phyloP scores from a whole-genome alignment of 2,797 vertebrate genomes.

The Octomys mimax region DNA sequence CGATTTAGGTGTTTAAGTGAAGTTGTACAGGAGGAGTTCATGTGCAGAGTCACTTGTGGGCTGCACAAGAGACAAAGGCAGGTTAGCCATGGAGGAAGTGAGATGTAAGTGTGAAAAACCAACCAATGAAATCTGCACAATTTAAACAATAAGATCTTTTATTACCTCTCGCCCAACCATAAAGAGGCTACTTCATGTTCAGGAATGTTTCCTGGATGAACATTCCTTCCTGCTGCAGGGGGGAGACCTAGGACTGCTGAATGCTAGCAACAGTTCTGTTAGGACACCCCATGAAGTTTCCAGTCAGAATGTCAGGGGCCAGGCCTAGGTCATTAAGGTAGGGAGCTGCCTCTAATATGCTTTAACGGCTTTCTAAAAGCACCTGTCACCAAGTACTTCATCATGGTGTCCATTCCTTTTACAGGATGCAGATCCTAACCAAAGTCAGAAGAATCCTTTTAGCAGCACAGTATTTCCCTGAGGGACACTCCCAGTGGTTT shows the following conservation, averaged over 20 bases:
- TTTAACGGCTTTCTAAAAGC: slow-evolving; percentile 45
- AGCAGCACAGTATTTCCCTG: background rate
- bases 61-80: background rate
- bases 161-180: background rate
- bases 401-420: background rate
- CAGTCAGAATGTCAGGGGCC: slow-evolving; percentile 25
- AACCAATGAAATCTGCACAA: background rate
- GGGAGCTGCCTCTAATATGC: background rate
- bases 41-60: fast-evolving
- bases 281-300: background rate
- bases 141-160: slow-evolving; percentile 37
- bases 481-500: background rate
- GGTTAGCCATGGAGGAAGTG: background rate
- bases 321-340: background rate
- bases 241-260: background rate
- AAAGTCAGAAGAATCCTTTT: background rate
- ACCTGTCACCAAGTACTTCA: slow-evolving; percentile 38
- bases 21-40: background rate
- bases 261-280: background rate
- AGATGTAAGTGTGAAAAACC: background rate
- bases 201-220: slow-evolving; percentile 9
- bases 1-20: background rate
- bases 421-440: background rate
- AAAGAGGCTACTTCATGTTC: background rate
- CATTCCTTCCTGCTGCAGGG: background rate